Percentiles rank a stretch among this genome's conserved stretches.
Evolutionary conservation across 1,140 invertebrate genomes (phyloP).

Genomic region (Portunus trituberculatus): DNA sequence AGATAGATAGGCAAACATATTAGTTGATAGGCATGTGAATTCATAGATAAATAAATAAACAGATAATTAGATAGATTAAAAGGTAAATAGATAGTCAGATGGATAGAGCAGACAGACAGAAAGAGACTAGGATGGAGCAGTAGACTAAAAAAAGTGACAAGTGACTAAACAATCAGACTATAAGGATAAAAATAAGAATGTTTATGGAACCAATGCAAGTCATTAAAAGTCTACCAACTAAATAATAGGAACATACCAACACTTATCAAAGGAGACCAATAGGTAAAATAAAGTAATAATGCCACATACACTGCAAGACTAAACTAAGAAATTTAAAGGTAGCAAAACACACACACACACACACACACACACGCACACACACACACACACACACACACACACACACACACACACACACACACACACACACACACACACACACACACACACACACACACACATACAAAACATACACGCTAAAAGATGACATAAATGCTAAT

Average conservation of each 20-base stretch:
- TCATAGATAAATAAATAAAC: neutral
- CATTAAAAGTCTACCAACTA: neutral
- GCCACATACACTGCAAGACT: neutral
- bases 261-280: neutral
- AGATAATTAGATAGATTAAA: neutral
- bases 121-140: neutral
- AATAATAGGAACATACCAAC: neutral
- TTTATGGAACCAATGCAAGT: no score
- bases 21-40: neutral
- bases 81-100: neutral
- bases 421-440: no score
- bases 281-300: neutral
- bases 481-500: slow-evolving; percentile 13
- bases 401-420: neutral
- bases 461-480: neutral
- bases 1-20: neutral
- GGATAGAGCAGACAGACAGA: neutral
- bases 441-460: neutral
- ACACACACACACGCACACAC: slow-evolving; percentile 5
- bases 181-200: no score
- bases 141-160: no score
- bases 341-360: slow-evolving; percentile 21
- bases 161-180: no score
- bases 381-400: neutral
- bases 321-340: neutral